Conservation (phyloP, 1,140 invertebrate genomes). For the Macrocentrus cingulum region DNA sequence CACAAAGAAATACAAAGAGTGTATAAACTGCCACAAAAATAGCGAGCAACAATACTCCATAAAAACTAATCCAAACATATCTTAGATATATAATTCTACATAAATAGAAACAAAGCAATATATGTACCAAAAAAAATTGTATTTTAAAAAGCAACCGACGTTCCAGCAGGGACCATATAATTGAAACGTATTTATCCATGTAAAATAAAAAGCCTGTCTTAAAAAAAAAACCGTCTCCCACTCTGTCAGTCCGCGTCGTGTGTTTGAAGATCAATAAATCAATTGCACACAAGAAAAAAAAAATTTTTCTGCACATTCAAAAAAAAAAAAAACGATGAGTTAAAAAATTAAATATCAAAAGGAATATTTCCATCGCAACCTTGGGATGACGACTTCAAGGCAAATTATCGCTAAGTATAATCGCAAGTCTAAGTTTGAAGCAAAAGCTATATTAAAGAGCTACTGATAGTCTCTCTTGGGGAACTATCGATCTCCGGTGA, state of each 20-base stretch:
- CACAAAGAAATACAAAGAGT: conserved; percentile 49
- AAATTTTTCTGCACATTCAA: too few species aligned
- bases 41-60: too few species aligned
- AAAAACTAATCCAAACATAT: too few species aligned
- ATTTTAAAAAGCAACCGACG: not conserved
- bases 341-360: too few species aligned
- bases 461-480: conserved; percentile 16
- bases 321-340: too few species aligned
- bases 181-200: not conserved
- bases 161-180: not conserved
- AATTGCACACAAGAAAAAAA: too few species aligned
- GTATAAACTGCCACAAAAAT: conserved; percentile 32
- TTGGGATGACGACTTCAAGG: too few species aligned
- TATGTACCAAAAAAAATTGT: not conserved
- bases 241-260: too few species aligned
- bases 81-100: not conserved
- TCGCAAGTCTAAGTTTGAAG: not conserved
- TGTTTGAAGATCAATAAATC: too few species aligned
- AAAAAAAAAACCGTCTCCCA: too few species aligned
- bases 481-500: conserved; percentile 33
- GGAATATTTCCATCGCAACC: too few species aligned
- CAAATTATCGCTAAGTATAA: not conserved
- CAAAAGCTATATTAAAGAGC: not conserved
- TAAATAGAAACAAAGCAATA: not conserved
- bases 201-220: too few species aligned